These are phyloP conservation scores for Melanotus villosus DNA, from an alignment of 2,888 invertebrate genomes.

Conservation along the genomic window DNA sequence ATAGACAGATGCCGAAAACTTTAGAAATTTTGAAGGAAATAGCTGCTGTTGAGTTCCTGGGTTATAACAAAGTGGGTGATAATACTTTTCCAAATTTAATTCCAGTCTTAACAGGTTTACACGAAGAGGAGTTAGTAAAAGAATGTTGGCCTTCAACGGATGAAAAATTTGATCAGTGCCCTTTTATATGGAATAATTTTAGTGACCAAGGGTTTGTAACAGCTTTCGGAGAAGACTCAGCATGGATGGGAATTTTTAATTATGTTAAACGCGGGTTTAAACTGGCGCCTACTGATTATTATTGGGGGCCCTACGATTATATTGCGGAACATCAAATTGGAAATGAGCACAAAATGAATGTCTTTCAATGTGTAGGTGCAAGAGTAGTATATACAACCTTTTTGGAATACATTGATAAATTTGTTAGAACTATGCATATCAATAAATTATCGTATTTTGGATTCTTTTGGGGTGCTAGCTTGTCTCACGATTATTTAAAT, in stretches of 20 bases:
- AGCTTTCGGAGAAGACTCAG: conserved; percentile 87
- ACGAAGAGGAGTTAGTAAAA: conserved; percentile 75
- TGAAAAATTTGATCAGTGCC: conserved; percentile 81
- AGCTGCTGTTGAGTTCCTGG: conserved; percentile 83
- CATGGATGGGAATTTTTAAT: conserved; percentile 84
- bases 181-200: conserved; percentile 88
- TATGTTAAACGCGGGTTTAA: conserved; percentile 84
- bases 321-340: conserved; percentile 79
- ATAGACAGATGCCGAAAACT: conserved; percentile 86
- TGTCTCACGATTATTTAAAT: conserved; percentile 89
- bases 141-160: conserved; percentile 73
- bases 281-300: conserved; percentile 88
- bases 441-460: conserved; percentile 79
- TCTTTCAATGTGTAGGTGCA: conserved; percentile 79
- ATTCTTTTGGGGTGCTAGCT: conserved; percentile 87
- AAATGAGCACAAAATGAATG: conserved; percentile 75
- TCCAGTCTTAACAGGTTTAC: conserved; percentile 83
- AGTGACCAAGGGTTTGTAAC: conserved; percentile 82
- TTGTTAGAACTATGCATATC: conserved; percentile 74
- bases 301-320: conserved; percentile 81
- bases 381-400: conserved; percentile 80
- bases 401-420: conserved; percentile 79
- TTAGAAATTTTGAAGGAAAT: conserved; percentile 72
- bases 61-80: conserved; percentile 95
- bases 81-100: conserved; percentile 94